These are phyloP conservation scores for Teleiodes luculella DNA, from an alignment of 2,888 invertebrate genomes.

Conservation along the genomic window DNA sequence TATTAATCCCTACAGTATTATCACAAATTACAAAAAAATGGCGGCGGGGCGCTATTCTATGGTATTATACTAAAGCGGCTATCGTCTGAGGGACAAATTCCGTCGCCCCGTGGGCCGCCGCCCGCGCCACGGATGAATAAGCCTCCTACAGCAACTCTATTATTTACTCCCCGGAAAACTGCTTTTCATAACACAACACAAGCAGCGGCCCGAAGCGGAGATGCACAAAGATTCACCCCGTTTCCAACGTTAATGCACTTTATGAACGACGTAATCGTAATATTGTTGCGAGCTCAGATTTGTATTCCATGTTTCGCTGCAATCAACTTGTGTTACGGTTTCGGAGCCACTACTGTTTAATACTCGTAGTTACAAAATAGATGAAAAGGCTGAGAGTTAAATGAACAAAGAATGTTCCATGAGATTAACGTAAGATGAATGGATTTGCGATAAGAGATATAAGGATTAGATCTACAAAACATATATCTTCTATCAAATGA, in stretches of 20 bases:
- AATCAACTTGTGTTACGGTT: slow-evolving; percentile 43
- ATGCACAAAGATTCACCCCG: slow-evolving; percentile 57
- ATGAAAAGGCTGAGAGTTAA: slow-evolving; percentile 33
- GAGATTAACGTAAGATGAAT: slow-evolving; percentile 37
- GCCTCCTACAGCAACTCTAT: slow-evolving; percentile 52
- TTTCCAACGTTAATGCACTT: slow-evolving; percentile 62
- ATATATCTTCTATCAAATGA: slow-evolving; percentile 35
- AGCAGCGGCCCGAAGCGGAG: slow-evolving; percentile 56
- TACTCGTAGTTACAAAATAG: slow-evolving; percentile 24
- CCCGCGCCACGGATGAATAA: slow-evolving; percentile 28
- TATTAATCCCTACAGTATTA: too few species aligned
- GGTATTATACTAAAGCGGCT: too few species aligned
- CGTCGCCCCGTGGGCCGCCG: slow-evolving; percentile 25
- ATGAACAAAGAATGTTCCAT: slow-evolving; percentile 31
- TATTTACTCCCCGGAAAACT: slow-evolving; percentile 65
- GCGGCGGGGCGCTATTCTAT: too few species aligned
- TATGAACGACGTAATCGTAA: slow-evolving; percentile 65
- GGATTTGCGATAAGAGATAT: slow-evolving; percentile 34
- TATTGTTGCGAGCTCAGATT: slow-evolving; percentile 56
- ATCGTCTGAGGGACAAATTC: slow-evolving; percentile 33
- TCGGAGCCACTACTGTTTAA: slow-evolving; percentile 37
- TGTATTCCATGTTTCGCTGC: slow-evolving; percentile 47
- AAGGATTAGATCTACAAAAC: slow-evolving; percentile 29
- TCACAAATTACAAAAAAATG: too few species aligned
- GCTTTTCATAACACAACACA: slow-evolving; percentile 74